Percentiles rank a stretch among this genome's conserved stretches.
phyloP scores from a whole-genome alignment of 2,113 vertebrate genomes.

The Erythrocercus mccallii region DNA sequence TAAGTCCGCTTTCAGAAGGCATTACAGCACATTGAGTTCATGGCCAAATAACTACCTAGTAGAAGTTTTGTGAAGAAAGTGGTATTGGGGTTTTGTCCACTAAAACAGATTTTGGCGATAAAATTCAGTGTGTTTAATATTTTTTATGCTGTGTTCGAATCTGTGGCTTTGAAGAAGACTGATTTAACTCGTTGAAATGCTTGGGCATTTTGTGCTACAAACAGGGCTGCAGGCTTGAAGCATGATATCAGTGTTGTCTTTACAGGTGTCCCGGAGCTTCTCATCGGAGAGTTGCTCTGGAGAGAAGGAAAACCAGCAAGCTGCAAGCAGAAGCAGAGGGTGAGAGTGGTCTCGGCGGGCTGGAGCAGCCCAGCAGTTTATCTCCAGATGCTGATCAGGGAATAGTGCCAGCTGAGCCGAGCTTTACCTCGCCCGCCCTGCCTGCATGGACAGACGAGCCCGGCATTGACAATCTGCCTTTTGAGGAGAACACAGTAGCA shows the following conservation, averaged over 20 bases:
- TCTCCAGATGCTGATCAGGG: conserved; percentile 67
- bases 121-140: not conserved
- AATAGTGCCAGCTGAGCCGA: conserved; percentile 57
- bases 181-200: not conserved
- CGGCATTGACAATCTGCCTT: conserved; percentile 89
- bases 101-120: not conserved
- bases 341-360: conserved; percentile 63
- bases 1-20: not conserved
- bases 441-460: conserved; percentile 84
- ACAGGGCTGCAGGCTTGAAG: not conserved
- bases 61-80: not conserved
- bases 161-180: not conserved
- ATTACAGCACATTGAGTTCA: not conserved
- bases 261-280: conserved; percentile 91
- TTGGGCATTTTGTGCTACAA: not conserved
- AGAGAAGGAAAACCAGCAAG: conserved; percentile 73
- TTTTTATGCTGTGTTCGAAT: not conserved
- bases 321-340: conserved; percentile 67
- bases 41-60: not conserved
- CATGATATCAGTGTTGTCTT: not conserved
- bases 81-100: not conserved
- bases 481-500: conserved; percentile 85
- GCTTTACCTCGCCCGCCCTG: conserved; percentile 60
- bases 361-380: conserved; percentile 72
- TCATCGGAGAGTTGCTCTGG: conserved; percentile 80